A percentile compares a stretch with the other conserved stretches of the same genome.
phyloP scores from a whole-genome alignment of 2,888 invertebrate species.

The Asteroscopus sphinx region DNA sequence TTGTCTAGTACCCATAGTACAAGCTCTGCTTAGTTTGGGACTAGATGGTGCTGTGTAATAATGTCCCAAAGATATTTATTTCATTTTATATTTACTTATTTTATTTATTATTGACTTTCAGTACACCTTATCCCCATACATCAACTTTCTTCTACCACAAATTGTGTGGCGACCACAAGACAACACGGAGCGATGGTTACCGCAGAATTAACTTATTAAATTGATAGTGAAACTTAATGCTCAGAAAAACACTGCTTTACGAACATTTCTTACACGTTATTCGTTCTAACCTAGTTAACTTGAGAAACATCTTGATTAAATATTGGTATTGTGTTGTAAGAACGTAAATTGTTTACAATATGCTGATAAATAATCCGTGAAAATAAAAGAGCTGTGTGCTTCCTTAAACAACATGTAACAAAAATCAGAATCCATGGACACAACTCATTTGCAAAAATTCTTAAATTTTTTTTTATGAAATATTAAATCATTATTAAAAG shows the following conservation, averaged over 20 bases:
- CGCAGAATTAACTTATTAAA: conserved; percentile 23
- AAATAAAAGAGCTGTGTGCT: too few species aligned
- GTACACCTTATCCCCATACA: conserved; percentile 4
- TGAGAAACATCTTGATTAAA: neutral
- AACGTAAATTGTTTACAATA: neutral
- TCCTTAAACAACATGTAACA: too few species aligned
- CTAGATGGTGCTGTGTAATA: too few species aligned
- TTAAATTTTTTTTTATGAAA: too few species aligned
- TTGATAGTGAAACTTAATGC: conserved; percentile 59
- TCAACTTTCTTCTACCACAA: conserved; percentile 53
- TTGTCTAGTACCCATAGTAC: too few species aligned
- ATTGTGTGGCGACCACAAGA: conserved; percentile 49
- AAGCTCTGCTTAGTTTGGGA: too few species aligned
- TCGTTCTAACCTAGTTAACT: conserved; percentile 6
- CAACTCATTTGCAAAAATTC: too few species aligned
- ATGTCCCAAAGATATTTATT: too few species aligned
- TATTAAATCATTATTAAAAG: too few species aligned
- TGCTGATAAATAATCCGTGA: too few species aligned
- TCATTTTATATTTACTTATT: too few species aligned
- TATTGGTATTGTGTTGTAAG: neutral
- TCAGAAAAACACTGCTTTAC: conserved; percentile 25
- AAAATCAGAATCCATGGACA: too few species aligned
- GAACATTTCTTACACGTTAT: conserved; percentile 11
- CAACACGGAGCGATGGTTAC: conserved; percentile 31
- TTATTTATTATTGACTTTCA: conserved; percentile 36